Percentiles rank a stretch among this genome's conserved stretches.
These are phyloP conservation scores for Oncorhynchus clarkii DNA, from an alignment of 2,113 vertebrate genomes.

Conservation along the genomic window DNA sequence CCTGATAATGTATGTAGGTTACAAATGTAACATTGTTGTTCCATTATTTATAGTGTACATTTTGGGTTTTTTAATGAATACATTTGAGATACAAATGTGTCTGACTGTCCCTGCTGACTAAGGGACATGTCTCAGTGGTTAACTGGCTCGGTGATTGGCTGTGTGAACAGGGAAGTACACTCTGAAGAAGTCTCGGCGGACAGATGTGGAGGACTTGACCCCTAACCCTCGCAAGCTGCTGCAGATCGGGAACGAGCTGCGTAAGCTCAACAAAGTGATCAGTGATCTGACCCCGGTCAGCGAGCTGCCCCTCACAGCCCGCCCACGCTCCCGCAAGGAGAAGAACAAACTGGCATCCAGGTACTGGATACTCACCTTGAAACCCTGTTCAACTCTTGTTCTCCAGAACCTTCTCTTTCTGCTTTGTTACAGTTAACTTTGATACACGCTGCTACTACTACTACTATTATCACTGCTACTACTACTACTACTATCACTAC, in stretches of 20 bases:
- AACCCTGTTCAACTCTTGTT: not conserved
- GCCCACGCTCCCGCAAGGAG: conserved; percentile 95
- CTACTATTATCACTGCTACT: too few species aligned
- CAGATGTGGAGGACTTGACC: conserved; percentile 96
- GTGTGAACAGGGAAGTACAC: conserved; percentile 86
- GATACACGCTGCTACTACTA: too few species aligned
- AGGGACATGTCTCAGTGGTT: not conserved
- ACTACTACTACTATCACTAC: too few species aligned
- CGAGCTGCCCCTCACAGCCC: conserved; percentile 91
- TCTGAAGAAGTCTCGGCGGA: conserved; percentile 95
- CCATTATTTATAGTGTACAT: too few species aligned
- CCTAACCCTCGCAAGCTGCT: conserved; percentile 95
- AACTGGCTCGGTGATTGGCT: conserved; percentile 5
- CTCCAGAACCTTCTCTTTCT: too few species aligned
- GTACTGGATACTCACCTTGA: conserved; percentile 60
- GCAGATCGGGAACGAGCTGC: conserved; percentile 93
- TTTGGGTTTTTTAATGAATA: too few species aligned
- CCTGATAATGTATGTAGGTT: too few species aligned
- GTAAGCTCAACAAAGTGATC: conserved; percentile 97
- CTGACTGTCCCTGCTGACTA: too few species aligned
- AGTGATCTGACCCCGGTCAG: conserved; percentile 96
- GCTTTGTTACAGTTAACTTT: too few species aligned
- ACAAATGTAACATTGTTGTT: too few species aligned
- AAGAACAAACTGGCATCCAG: conserved; percentile 98
- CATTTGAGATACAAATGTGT: too few species aligned